Conservation (phyloP, 2,888 invertebrate genomes). For the Augiades crinisus region DNA sequence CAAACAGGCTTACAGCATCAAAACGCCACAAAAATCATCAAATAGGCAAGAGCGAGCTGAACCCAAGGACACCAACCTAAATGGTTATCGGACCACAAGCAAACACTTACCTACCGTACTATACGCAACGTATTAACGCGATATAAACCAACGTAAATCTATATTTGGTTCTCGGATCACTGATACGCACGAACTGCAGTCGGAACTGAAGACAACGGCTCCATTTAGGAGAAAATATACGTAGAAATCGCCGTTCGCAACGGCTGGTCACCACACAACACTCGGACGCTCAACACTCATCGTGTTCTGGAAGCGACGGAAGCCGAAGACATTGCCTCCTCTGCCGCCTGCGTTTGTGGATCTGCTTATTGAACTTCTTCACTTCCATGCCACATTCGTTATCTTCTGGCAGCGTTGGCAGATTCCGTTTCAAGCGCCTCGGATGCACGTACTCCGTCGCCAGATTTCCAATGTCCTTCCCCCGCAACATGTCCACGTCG, state of each 20-base stretch:
- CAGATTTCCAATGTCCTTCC: slow-evolving; percentile 57
- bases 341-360: slow-evolving; percentile 53
- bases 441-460: slow-evolving; percentile 66
- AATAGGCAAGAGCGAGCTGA: too few species aligned
- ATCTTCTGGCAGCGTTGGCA: slow-evolving; percentile 68
- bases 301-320: slow-evolving; percentile 63
- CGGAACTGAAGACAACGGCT: slow-evolving; percentile 2
- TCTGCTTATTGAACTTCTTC: slow-evolving; percentile 51
- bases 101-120: slow-evolving; percentile 4
- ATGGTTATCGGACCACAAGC: slow-evolving; percentile 16
- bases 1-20: too few species aligned
- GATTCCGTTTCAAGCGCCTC: slow-evolving; percentile 55
- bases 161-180: slow-evolving; percentile 24
- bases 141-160: slow-evolving; percentile 5
- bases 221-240: slow-evolving; percentile 6
- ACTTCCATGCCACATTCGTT: slow-evolving; percentile 64
- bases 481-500: slow-evolving; percentile 64
- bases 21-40: too few species aligned
- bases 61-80: slow-evolving; percentile 16
- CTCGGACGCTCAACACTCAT: slow-evolving; percentile 56
- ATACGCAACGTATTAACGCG: slow-evolving; percentile 12
- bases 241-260: slow-evolving; percentile 5
- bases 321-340: slow-evolving; percentile 53
- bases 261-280: slow-evolving; percentile 8
- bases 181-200: slow-evolving; percentile 4